These are phyloP conservation scores for Hydra vulgaris DNA, from an alignment of 30 jellyfish, hydroid and myxozoan species.

Conservation along the genomic window DNA sequence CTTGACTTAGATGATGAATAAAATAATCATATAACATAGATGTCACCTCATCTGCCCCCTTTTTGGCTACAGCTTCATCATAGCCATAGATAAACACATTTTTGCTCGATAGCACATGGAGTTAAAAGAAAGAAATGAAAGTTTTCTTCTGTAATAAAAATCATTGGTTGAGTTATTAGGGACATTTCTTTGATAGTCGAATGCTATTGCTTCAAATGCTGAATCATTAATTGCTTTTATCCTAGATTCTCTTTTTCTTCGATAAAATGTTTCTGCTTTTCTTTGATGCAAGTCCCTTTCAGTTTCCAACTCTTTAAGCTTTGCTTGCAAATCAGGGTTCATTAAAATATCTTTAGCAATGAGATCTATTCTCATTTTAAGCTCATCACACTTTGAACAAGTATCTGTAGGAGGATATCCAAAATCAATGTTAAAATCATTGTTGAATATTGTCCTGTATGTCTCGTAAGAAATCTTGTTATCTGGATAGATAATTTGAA, in stretches of 20 bases:
- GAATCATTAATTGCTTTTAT: neutral
- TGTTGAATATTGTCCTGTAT: neutral
- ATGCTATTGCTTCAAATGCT: neutral
- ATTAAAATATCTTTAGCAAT: neutral
- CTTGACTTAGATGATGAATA: neutral
- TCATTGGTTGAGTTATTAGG: neutral
- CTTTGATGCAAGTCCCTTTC: neutral
- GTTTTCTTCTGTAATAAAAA: neutral
- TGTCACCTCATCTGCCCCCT: neutral
- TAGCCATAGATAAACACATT: neutral
- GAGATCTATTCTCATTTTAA: neutral
- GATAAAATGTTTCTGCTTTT: neutral
- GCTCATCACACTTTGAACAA: conserved; percentile 7
- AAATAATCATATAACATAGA: neutral
- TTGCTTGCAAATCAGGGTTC: neutral
- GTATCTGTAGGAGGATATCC: conserved; percentile 1
- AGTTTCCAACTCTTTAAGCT: neutral
- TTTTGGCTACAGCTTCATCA: neutral
- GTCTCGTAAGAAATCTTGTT: conserved; percentile 8
- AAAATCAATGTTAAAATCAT: neutral
- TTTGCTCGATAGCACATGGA: neutral
- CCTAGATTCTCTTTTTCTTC: neutral
- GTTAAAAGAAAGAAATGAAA: neutral
- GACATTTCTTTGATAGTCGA: neutral
- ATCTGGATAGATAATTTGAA: neutral